phyloP scores from a whole-genome alignment of 2,113 vertebrate species.

The Colistium nudipinnis region DNA sequence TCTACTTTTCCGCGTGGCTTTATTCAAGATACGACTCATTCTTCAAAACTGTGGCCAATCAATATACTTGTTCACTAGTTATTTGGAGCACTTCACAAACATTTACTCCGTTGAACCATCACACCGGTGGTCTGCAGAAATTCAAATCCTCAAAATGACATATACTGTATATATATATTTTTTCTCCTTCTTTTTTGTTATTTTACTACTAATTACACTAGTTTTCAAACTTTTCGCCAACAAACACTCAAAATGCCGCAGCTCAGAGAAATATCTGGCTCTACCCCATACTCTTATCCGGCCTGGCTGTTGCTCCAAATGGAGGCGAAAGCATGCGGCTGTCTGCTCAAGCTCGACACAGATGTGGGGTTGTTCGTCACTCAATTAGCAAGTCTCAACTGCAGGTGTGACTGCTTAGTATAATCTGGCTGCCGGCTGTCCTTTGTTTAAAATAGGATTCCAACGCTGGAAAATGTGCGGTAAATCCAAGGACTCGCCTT shows the following conservation, averaged over 20 bases:
- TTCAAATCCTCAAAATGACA: background rate
- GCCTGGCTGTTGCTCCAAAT: background rate
- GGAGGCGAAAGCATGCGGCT: background rate
- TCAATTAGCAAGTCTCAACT: constrained; percentile 44
- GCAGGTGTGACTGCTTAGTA: constrained; percentile 68
- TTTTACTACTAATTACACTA: background rate
- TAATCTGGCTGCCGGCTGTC: constrained; percentile 44
- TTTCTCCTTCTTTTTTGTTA: background rate
- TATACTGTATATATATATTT: no score
- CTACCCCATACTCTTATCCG: background rate
- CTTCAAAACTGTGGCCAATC: background rate
- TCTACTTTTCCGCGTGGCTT: no score
- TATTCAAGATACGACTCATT: background rate
- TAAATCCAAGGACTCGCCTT: background rate
- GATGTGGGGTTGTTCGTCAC: constrained; percentile 27
- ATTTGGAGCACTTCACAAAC: no score
- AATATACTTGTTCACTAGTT: no score
- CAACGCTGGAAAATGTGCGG: constrained; percentile 10
- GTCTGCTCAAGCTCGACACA: background rate
- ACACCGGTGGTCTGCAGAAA: background rate
- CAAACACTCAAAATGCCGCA: background rate
- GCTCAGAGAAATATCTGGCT: background rate
- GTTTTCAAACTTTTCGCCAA: background rate
- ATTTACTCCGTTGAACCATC: background rate
- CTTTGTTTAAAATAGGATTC: constrained; percentile 21